A percentile compares a stretch with the other conserved stretches of the same genome.
phyloP scores from a whole-genome alignment of 2,113 vertebrate genomes.

The Colistium nudipinnis region DNA sequence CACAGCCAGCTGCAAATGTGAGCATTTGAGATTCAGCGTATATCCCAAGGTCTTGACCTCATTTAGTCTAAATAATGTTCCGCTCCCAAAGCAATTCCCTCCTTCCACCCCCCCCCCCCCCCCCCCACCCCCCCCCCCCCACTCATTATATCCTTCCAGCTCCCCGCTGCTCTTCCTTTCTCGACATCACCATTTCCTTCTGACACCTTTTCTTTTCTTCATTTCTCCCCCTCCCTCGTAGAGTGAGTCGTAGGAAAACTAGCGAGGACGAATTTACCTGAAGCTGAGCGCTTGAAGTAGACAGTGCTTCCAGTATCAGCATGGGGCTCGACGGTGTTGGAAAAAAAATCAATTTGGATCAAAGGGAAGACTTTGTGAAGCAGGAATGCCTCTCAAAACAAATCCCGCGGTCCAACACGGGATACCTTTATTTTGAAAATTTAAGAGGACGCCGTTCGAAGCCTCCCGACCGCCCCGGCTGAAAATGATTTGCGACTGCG shows the following conservation, averaged over 20 bases:
- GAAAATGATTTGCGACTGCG: background rate
- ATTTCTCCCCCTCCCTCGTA: background rate
- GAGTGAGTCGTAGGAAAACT: slow-evolving; percentile 41
- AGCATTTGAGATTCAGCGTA: slow-evolving; percentile 75
- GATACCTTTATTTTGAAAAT: slow-evolving; percentile 27
- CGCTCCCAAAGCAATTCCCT: slow-evolving; percentile 67
- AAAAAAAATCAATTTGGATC: slow-evolving; percentile 50
- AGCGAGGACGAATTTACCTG: slow-evolving; percentile 37
- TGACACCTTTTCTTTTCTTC: slow-evolving; percentile 8
- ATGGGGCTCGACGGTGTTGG: slow-evolving; percentile 22
- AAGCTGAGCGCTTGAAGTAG: slow-evolving; percentile 17
- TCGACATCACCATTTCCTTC: slow-evolving; percentile 8
- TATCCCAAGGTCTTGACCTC: slow-evolving; percentile 80
- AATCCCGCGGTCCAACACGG: slow-evolving; percentile 12
- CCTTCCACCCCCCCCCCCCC: slow-evolving; percentile 24
- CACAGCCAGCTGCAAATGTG: slow-evolving; percentile 35
- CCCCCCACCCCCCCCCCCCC: slow-evolving; percentile 49
- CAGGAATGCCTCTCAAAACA: slow-evolving; percentile 26
- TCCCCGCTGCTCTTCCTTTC: slow-evolving; percentile 7
- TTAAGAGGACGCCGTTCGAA: slow-evolving; percentile 1
- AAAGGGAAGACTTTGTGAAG: slow-evolving; percentile 28
- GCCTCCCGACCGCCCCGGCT: slow-evolving; percentile 9
- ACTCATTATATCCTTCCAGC: slow-evolving; percentile 14
- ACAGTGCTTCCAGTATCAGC: slow-evolving; percentile 28
- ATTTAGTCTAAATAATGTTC: slow-evolving; percentile 80